phyloP scores from a whole-genome alignment of 1,140 invertebrate species.

The Ips typographus region DNA sequence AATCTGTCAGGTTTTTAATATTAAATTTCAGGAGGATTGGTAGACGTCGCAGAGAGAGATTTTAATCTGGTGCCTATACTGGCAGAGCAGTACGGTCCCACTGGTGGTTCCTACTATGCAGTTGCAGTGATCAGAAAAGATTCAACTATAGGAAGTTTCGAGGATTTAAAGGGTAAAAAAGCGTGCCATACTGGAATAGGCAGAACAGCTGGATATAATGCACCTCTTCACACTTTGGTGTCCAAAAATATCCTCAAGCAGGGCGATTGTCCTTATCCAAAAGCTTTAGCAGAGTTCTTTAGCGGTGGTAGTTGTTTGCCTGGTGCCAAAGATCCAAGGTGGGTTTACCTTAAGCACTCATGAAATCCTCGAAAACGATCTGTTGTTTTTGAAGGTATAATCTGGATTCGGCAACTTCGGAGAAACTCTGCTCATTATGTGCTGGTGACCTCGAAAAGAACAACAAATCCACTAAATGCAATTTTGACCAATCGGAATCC shows the following conservation, averaged over 20 bases:
- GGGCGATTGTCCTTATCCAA: slow-evolving; percentile 52
- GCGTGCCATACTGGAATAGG: slow-evolving; percentile 59
- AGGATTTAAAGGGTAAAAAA: slow-evolving; percentile 56
- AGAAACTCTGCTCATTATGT: slow-evolving; percentile 53
- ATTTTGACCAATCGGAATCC: slow-evolving; percentile 49
- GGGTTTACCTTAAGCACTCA: too few species aligned
- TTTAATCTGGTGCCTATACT: slow-evolving; percentile 57
- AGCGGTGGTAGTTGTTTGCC: slow-evolving; percentile 42
- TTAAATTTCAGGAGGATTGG: slow-evolving; percentile 51
- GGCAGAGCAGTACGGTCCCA: slow-evolving; percentile 57
- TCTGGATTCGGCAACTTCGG: slow-evolving; percentile 31
- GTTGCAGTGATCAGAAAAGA: slow-evolving; percentile 62
- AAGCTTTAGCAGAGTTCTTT: slow-evolving; percentile 57
- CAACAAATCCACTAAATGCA: slow-evolving; percentile 52
- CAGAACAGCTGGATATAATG: slow-evolving; percentile 57
- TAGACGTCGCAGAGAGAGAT: slow-evolving; percentile 58
- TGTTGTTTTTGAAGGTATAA: slow-evolving; percentile 39
- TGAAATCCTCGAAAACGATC: not conserved
- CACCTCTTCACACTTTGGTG: slow-evolving; percentile 56
- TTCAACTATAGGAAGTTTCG: slow-evolving; percentile 48
- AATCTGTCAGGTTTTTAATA: slow-evolving; percentile 1
- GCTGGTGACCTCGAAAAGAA: slow-evolving; percentile 50
- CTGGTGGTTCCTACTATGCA: slow-evolving; percentile 45
- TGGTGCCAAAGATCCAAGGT: slow-evolving; percentile 36
- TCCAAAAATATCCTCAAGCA: slow-evolving; percentile 53